These are phyloP conservation scores for Spinus pinus DNA, from an alignment of 2,797 vertebrate genomes.

Conservation along the genomic window DNA sequence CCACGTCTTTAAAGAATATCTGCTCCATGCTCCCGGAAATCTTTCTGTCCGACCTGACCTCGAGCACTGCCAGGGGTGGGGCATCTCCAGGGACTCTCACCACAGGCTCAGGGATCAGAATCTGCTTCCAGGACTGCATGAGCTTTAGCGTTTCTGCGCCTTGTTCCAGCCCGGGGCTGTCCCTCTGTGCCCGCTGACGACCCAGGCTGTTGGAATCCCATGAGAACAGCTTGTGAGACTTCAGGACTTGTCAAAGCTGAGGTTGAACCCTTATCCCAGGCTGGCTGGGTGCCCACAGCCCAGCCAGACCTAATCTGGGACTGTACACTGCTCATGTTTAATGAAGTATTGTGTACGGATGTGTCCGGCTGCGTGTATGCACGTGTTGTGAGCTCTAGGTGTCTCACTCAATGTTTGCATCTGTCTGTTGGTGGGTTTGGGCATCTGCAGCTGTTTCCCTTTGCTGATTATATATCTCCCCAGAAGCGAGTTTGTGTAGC, in stretches of 20 bases:
- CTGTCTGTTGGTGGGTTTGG: not conserved
- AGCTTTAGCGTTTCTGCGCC: not conserved
- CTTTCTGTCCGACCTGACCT: not conserved
- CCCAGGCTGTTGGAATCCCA: not conserved
- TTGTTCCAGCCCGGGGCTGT: not conserved
- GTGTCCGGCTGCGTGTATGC: constrained; percentile 24
- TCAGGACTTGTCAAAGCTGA: constrained; percentile 3
- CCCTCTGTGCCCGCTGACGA: not conserved
- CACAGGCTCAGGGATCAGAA: not conserved
- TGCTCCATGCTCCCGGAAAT: not conserved
- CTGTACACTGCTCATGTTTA: constrained; percentile 34
- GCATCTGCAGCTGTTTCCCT: not conserved
- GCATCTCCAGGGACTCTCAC: not conserved
- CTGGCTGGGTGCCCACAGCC: constrained; percentile 18
- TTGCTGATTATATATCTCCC: not conserved
- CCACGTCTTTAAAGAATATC: not conserved
- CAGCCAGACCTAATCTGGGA: constrained; percentile 47
- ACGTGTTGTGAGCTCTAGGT: not conserved
- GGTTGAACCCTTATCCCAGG: not conserved
- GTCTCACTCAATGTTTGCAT: constrained; percentile 32
- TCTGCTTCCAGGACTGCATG: not conserved
- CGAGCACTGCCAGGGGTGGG: not conserved
- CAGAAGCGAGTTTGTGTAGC: not conserved
- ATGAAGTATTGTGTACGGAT: constrained; percentile 21
- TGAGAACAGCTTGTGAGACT: not conserved